These are phyloP conservation scores for Xiphorhynchus erythropygius DNA, from an alignment of 2,797 vertebrate genomes.

Conservation along the genomic window DNA sequence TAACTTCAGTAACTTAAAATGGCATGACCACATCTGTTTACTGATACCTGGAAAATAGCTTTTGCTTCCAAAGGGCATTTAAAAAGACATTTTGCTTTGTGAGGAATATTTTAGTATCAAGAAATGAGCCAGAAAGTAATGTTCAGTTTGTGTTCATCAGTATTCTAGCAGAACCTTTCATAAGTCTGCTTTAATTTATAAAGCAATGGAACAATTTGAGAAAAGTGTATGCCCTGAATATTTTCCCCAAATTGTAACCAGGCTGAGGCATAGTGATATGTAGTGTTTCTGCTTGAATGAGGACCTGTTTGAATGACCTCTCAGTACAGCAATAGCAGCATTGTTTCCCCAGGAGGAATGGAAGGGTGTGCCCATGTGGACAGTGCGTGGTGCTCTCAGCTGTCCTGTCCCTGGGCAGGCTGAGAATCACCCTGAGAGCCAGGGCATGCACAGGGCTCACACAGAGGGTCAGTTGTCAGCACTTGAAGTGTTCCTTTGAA, in stretches of 20 bases:
- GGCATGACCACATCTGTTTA: background rate
- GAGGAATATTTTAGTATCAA: background rate
- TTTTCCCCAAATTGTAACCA: background rate
- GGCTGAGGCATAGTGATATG: background rate
- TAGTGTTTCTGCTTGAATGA: background rate
- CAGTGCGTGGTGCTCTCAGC: background rate
- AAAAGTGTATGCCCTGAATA: background rate
- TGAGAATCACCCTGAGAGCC: background rate
- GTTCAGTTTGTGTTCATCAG: conserved; percentile 9
- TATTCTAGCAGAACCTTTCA: conserved; percentile 20
- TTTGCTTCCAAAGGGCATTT: background rate
- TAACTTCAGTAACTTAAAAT: background rate
- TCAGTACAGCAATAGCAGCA: background rate
- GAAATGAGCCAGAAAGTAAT: background rate
- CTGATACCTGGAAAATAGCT: background rate
- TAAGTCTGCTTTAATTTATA: conserved; percentile 25
- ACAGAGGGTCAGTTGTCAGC: background rate
- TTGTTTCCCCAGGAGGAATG: background rate
- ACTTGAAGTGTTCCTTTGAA: background rate
- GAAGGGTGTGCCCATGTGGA: background rate
- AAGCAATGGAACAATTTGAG: background rate
- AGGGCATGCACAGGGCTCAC: background rate
- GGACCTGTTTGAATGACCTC: background rate
- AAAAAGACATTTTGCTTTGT: background rate
- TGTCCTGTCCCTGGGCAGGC: background rate